These are phyloP conservation scores for Martes martes DNA, from an alignment of 2,113 vertebrate species.

Conservation along the genomic window DNA sequence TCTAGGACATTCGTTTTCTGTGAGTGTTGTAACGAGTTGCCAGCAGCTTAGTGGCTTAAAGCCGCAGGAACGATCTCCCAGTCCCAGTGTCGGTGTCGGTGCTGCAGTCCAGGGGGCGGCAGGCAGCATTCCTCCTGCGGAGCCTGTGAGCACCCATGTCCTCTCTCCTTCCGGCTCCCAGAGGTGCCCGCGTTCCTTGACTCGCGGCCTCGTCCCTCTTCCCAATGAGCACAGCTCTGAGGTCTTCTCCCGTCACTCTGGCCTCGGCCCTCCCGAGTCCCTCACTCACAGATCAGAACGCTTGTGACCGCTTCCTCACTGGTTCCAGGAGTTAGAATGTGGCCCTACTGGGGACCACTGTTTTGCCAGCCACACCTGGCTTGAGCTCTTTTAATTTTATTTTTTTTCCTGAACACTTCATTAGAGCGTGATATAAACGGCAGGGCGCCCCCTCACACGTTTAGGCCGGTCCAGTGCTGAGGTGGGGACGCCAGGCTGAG, in stretches of 20 bases:
- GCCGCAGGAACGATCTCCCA: background rate
- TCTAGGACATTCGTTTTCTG: background rate
- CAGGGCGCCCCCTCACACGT: background rate
- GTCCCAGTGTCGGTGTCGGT: background rate
- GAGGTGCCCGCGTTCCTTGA: background rate
- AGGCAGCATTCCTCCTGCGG: background rate
- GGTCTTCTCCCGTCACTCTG: background rate
- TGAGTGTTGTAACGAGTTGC: background rate
- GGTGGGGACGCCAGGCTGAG: background rate
- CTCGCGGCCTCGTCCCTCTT: no score
- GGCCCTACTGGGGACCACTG: background rate
- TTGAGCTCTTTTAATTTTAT: background rate
- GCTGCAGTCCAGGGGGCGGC: no score
- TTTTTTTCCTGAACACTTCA: background rate
- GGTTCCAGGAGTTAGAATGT: background rate
- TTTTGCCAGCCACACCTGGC: background rate
- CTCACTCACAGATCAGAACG: background rate
- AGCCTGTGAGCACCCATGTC: background rate
- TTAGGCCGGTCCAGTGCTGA: background rate
- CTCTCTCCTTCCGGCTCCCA: background rate
- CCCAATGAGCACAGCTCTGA: background rate
- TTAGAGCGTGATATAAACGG: background rate
- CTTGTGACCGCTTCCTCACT: background rate
- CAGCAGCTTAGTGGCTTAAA: background rate
- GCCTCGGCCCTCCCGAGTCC: background rate